Conservation (phyloP, 2,888 invertebrate species). For the Scaptodrosophila latifasciaeformis region DNA sequence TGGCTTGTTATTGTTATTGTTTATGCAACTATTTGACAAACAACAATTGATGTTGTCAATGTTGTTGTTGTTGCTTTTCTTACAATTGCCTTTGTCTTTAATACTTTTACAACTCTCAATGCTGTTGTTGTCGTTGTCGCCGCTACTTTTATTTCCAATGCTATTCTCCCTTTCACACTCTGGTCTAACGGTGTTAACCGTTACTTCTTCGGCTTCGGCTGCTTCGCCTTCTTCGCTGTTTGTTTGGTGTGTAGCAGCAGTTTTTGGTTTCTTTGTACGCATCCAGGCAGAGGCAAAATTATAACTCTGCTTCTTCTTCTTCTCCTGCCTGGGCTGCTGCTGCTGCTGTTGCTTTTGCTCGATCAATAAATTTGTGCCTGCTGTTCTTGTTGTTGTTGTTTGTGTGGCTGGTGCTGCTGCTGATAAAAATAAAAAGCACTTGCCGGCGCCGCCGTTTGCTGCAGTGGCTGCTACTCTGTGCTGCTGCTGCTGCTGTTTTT, state of each 20-base stretch:
- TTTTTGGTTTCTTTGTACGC: conserved; percentile 63
- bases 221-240: too few species aligned
- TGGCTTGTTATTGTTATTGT: conserved; percentile 50
- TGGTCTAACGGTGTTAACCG: too few species aligned
- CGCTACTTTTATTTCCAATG: too few species aligned
- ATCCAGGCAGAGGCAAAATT: conserved; percentile 58
- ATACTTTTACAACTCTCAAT: conserved; percentile 50
- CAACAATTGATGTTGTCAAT: conserved; percentile 30
- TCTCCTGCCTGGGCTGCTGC: conserved; percentile 39
- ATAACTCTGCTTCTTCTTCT: conserved; percentile 56
- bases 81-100: conserved; percentile 22
- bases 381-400: conserved; percentile 35
- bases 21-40: conserved; percentile 59
- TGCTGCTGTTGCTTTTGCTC: conserved; percentile 30
- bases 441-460: too few species aligned
- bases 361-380: conserved; percentile 34
- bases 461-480: conserved; percentile 23
- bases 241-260: too few species aligned
- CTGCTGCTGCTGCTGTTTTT: conserved; percentile 18
- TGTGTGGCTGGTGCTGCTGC: conserved; percentile 20
- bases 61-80: conserved; percentile 19
- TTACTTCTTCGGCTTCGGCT: conserved; percentile 9
- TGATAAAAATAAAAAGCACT: conserved; percentile 14
- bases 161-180: too few species aligned
- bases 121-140: conserved; percentile 46